A percentile compares a stretch with the other conserved stretches of the same genome.
Evolutionary conservation across 2,888 invertebrate species (phyloP).

Genomic region (Conops quadrifasciatus): DNA sequence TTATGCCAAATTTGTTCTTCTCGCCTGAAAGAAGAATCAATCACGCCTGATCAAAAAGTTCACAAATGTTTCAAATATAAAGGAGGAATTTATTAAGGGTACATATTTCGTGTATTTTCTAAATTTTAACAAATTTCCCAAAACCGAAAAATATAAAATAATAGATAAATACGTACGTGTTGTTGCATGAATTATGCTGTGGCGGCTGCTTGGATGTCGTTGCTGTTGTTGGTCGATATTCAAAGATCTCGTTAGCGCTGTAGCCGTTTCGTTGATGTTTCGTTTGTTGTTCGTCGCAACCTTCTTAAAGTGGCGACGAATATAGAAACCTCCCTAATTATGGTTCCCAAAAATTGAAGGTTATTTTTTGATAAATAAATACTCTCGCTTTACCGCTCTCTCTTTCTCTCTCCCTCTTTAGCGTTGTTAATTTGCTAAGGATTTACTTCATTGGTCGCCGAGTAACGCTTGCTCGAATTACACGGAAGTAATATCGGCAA

Average conservation of each 20-base stretch:
- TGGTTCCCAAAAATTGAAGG: constrained; percentile 18
- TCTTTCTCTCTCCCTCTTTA: too few relatives aligned
- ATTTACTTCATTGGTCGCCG: constrained; percentile 41
- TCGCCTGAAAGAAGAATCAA: neutral
- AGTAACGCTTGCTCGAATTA: constrained; percentile 47
- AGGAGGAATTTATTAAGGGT: too few relatives aligned
- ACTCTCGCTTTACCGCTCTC: neutral
- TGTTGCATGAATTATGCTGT: constrained; percentile 21
- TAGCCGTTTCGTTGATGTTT: neutral
- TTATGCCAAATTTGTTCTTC: too few relatives aligned
- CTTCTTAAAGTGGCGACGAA: neutral
- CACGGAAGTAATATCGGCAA: constrained; percentile 45
- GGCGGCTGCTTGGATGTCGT: too few relatives aligned
- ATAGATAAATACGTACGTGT: constrained; percentile 11
- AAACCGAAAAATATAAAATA: too few relatives aligned
- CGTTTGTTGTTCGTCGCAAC: neutral
- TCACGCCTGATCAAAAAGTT: neutral
- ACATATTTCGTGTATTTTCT: neutral
- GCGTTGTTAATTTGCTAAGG: constrained; percentile 23
- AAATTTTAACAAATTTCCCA: neutral
- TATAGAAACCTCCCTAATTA: neutral
- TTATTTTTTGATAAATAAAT: constrained; percentile 27
- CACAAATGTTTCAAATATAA: too few relatives aligned
- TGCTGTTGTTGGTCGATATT: neutral
- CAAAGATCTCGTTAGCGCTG: neutral